Evolutionary conservation across 2,797 vertebrate genomes (phyloP), one percentile per base, ranked within the genome.

Genomic region (Furcifer pardalis): DNA sequence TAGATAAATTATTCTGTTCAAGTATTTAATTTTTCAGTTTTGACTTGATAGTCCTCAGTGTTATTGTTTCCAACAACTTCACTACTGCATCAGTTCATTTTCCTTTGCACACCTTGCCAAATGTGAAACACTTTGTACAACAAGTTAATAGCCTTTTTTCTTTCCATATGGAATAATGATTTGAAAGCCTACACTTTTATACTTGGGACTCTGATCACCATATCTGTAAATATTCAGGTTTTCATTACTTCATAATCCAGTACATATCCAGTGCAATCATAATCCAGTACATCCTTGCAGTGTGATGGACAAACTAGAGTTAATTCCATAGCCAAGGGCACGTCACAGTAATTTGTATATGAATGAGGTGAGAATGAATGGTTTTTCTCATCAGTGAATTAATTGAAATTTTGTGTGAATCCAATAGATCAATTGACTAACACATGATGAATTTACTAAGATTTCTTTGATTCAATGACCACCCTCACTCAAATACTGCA

Each of bases 401-500:
- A 59, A 56, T 76, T 30, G 19, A 76, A 25, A 37, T 59, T 17
- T 23, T 52, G 59, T 76, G 4, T 15, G 21, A 52, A 75, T 75
- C 1, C 32, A 30, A 52, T 7, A 19, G n/a, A 35, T 66, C 37
- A 19, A 71, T 42, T 9, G 15, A 30, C 46, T 40, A 19, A 69
- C 52, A 81, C 32, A 30, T 30, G 32, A 30, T 23, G 52, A 69
- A 12, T 25, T 40, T 2, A 52, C 25, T 35, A 27, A 37, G 52
- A 69, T n/a, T 30, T 27, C 37, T 30, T 81, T 59, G 15, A 69
- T 27, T 7, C 15, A 81, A n/a, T 81, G 66, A 8, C 32, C 30
- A 23, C 44, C 32, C 93, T 91, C n/a, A 72, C 89, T 92, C 59
- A 85, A 80, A 86, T 81, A 86, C 69, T 88, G 63, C 37, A 59